Percentiles rank a stretch among this genome's conserved stretches.
These are phyloP conservation scores for Melipona bicolor DNA, from an alignment of 2,888 invertebrate species.

Conservation along the genomic window DNA sequence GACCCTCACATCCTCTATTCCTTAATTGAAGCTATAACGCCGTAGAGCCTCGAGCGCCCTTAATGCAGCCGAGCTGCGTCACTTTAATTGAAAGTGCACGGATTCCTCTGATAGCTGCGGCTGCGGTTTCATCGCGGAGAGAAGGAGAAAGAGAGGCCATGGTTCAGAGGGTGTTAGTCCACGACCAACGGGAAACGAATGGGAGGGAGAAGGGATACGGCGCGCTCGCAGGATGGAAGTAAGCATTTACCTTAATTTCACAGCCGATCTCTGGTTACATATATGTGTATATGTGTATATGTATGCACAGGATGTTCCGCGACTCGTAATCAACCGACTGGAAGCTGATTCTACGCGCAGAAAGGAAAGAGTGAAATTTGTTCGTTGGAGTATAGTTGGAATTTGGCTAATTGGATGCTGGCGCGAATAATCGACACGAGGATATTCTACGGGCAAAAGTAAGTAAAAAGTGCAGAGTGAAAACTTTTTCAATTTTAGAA, in stretches of 20 bases:
- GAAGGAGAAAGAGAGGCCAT: constrained; percentile 41
- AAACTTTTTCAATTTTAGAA: too few species aligned
- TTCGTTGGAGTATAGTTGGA: too few species aligned
- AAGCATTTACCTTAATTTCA: constrained; percentile 60
- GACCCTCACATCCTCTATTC: constrained; percentile 54
- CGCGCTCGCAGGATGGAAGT: constrained; percentile 31
- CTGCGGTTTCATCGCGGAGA: constrained; percentile 52
- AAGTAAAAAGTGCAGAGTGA: too few species aligned
- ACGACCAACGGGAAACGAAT: not conserved
- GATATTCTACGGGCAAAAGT: too few species aligned
- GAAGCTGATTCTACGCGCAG: too few species aligned
- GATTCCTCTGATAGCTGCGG: constrained; percentile 65
- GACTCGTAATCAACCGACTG: too few species aligned
- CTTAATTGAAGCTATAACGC: constrained; percentile 69
- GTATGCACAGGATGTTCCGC: too few species aligned
- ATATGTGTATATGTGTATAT: too few species aligned
- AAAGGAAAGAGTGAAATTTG: too few species aligned
- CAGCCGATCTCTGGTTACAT: not conserved
- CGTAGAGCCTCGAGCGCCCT: constrained; percentile 59
- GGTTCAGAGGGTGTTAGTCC: not conserved
- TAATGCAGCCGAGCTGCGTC: constrained; percentile 67
- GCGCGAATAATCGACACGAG: too few species aligned
- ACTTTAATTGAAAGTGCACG: constrained; percentile 75
- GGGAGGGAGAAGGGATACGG: not conserved
- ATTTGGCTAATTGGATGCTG: too few species aligned